Conservation (phyloP, 1,140 invertebrate genomes). For the Sitophilus oryzae region DNA sequence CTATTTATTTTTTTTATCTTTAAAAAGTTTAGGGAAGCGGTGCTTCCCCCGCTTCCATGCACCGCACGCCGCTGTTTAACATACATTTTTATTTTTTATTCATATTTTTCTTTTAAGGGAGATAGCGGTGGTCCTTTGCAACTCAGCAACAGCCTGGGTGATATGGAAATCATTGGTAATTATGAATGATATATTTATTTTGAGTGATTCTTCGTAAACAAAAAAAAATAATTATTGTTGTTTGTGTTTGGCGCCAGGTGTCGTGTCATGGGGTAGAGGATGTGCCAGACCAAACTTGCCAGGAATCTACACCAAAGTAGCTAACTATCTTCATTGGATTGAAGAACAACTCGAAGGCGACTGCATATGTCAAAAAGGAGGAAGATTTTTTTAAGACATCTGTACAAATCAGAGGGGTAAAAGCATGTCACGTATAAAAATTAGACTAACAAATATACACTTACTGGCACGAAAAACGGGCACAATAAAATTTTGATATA, state of each 20-base stretch:
- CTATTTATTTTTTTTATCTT: too few relatives aligned
- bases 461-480: too few relatives aligned
- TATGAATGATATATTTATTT: too few relatives aligned
- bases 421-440: too few relatives aligned
- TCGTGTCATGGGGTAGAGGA: conserved; percentile 73
- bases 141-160: conserved; percentile 42
- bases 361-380: conserved; percentile 47
- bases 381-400: conserved; percentile 1
- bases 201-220: neutral
- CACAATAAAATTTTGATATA: too few relatives aligned
- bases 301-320: conserved; percentile 69
- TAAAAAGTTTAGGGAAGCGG: too few relatives aligned
- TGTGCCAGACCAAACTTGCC: conserved; percentile 68
- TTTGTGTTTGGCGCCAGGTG: conserved; percentile 43
- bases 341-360: conserved; percentile 48
- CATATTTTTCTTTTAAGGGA: conserved; percentile 40
- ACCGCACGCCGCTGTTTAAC: too few relatives aligned
- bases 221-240: neutral
- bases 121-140: conserved; percentile 54
- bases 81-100: neutral
- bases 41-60: too few relatives aligned
- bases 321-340: conserved; percentile 65
- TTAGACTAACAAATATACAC: too few relatives aligned
- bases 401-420: too few relatives aligned
- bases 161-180: conserved; percentile 52